Evolutionary conservation across 2,888 invertebrate species (phyloP), one percentile per base, ranked within the genome.

Genomic region (Pilophorus perplexus): DNA sequence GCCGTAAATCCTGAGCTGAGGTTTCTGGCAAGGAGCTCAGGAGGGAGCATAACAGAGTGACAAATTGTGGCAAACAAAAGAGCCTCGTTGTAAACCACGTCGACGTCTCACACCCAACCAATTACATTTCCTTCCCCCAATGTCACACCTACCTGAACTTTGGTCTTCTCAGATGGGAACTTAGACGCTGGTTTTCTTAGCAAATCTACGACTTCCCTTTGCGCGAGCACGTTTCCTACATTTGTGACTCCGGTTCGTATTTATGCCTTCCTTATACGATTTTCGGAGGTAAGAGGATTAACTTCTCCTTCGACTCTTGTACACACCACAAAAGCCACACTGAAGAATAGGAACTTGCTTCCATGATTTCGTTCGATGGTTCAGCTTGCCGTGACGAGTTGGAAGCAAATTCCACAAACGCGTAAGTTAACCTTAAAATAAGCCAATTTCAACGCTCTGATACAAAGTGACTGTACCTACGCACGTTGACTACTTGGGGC

Each of bases 1-100:
- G 64, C 52, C 22, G 64, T 64, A 64, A 64, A 64, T 64, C 64
- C 22, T 25, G 54, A 33, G 20, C 64, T 64, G 64, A 64, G 64
- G 64, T 64, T 64, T 64, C 64, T 64, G 64, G 64, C 64, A 64
- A 64, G 64, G 38, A 62, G 50, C 48, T 22, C 28, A 16, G 27
- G 37, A n/a, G 54, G 40, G 64, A 64, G 52, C 64, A 64, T 54
- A 64, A 64, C 64, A 64, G 40, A 64, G 64, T 64, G 64, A 64
- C 64, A 64, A 64, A 64, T 64, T 54, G 64, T 64, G 38, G 52
- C 64, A 64, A 64, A 64, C 64, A 64, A 64, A 54, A 37, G 64
- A 40, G 25, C 46, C 52, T 40, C 54, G 64, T 64, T 54, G 54
- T 54, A 54, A 64, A n/a, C 28, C 52, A 28, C n/a, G 38, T 23